These are phyloP conservation scores for Chrosomus eos DNA, from an alignment of 2,797 vertebrate genomes.

Conservation along the genomic window DNA sequence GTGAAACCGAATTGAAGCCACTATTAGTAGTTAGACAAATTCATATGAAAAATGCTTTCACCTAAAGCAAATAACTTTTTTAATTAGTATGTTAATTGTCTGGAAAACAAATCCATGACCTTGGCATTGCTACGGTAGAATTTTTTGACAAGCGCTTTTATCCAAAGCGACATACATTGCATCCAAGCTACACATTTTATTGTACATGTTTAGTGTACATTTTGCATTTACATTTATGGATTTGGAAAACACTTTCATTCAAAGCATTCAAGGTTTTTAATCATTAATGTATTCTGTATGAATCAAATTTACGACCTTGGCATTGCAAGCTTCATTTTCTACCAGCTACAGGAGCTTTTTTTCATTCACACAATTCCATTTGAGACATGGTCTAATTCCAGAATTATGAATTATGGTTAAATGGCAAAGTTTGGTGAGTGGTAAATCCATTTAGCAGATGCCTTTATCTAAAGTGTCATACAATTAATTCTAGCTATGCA, in stretches of 20 bases:
- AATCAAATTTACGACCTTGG: background rate
- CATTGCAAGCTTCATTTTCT: background rate
- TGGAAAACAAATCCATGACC: background rate
- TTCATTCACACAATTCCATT: background rate
- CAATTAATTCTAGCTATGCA: background rate
- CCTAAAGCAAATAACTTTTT: background rate
- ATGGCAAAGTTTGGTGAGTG: background rate
- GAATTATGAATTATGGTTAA: background rate
- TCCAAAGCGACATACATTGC: background rate
- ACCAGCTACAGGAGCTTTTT: background rate
- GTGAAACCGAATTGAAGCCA: constrained; percentile 40
- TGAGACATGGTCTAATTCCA: background rate
- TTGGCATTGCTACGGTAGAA: background rate
- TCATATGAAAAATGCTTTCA: background rate
- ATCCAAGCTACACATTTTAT: background rate
- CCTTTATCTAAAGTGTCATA: background rate
- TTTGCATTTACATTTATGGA: background rate
- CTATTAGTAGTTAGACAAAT: background rate
- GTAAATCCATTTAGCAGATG: constrained; percentile 44
- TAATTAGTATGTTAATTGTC: background rate
- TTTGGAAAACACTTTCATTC: background rate
- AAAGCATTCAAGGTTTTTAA: background rate
- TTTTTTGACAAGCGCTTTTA: background rate
- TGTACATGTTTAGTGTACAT: background rate
- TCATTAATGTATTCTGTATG: background rate